These are phyloP conservation scores for Lochmaea capreae DNA, from an alignment of 2,888 invertebrate species.

Conservation along the genomic window DNA sequence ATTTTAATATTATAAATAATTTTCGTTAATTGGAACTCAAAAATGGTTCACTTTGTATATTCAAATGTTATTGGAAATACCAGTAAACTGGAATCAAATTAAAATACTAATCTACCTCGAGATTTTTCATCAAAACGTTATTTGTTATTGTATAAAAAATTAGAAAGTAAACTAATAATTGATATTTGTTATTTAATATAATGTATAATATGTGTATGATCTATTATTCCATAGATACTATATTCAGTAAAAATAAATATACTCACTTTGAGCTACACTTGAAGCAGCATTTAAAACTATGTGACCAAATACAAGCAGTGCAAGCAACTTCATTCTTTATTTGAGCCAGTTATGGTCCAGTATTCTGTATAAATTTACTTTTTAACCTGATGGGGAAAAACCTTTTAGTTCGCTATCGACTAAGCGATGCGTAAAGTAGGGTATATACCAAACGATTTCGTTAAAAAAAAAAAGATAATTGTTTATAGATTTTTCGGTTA, in stretches of 20 bases:
- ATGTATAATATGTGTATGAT: no score
- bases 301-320: not conserved
- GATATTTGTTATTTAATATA: no score
- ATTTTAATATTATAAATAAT: no score
- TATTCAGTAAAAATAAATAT: not conserved
- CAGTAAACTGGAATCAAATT: no score
- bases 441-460: not conserved
- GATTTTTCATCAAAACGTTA: no score
- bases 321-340: not conserved
- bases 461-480: not conserved
- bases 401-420: constrained; percentile 1
- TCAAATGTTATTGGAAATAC: no score
- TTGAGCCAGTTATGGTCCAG: not conserved
- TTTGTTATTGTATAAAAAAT: no score
- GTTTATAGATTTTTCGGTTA: not conserved
- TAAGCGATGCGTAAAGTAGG: not conserved
- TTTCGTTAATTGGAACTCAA: no score
- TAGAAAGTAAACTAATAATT: no score
- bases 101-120: no score
- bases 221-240: no score
- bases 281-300: not conserved
- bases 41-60: no score
- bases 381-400: not conserved
- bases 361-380: not conserved
- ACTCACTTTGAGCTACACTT: not conserved